Percentiles rank a stretch among this genome's conserved stretches.
phyloP scores from a whole-genome alignment of 1,140 invertebrate genomes.

The Bombus terrestris region DNA sequence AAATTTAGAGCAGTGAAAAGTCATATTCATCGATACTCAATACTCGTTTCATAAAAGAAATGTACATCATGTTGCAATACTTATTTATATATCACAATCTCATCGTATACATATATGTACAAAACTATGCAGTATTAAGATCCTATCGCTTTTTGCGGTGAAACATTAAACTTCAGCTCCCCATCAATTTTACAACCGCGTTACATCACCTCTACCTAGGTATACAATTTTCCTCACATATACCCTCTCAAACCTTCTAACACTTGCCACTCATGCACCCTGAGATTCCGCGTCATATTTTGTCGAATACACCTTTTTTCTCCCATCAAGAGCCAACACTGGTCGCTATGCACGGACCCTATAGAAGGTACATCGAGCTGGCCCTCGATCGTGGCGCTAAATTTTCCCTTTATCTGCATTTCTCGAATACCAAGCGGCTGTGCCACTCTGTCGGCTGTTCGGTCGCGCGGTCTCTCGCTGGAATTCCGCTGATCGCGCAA shows the following conservation, averaged over 20 bases:
- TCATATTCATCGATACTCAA: no score
- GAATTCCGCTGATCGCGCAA: conserved; percentile 42
- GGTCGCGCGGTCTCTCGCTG: conserved; percentile 1
- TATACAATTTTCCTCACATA: background rate
- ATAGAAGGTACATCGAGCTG: conserved; percentile 3
- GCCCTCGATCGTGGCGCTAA: conserved; percentile 46
- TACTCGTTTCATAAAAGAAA: no score
- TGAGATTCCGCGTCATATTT: background rate
- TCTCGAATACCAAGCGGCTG: conserved; percentile 57
- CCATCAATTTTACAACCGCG: background rate
- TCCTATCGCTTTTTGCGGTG: no score
- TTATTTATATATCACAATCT: no score
- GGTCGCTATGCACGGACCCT: no score
- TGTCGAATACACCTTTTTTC: background rate
- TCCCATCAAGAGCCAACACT: background rate
- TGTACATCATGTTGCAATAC: no score
- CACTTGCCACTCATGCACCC: background rate
- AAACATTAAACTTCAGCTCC: background rate
- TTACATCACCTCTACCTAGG: background rate
- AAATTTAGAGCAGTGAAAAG: no score
- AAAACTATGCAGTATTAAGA: no score
- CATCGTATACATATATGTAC: no score
- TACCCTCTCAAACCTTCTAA: background rate
- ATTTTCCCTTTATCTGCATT: conserved; percentile 72
- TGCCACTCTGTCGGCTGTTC: conserved; percentile 11